Conservation (phyloP, 1,140 invertebrate species). For the Glossosoma conforme region DNA sequence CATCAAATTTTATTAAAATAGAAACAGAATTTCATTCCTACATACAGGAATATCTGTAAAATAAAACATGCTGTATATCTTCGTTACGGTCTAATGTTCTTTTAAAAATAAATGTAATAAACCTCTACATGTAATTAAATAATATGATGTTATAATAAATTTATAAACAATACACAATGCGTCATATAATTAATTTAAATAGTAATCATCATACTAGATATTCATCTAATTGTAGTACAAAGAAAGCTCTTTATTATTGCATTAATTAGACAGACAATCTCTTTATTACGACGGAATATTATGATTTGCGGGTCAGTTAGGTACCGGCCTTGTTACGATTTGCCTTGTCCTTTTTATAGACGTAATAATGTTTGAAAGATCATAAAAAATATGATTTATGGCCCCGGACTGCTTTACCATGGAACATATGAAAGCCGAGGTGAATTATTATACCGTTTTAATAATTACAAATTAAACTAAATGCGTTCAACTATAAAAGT, state of each 20-base stretch:
- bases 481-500: conserved; percentile 1
- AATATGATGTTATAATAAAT: neutral
- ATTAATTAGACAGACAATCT: neutral
- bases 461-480: conserved; percentile 7
- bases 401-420: neutral
- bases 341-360: neutral
- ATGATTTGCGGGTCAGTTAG: too few species aligned
- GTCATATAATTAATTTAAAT: neutral
- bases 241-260: neutral
- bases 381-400: conserved; percentile 4
- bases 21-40: neutral
- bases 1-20: neutral
- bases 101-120: neutral
- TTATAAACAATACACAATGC: neutral
- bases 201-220: neutral
- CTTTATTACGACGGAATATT: neutral
- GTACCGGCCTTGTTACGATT: neutral
- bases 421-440: neutral
- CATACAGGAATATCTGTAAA: too few species aligned
- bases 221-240: neutral
- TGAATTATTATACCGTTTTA: neutral
- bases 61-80: neutral
- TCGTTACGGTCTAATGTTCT: neutral
- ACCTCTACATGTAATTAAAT: neutral
- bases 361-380: conserved; percentile 12